A percentile compares a stretch with the other conserved stretches of the same genome.
Conservation (phyloP, 2,888 invertebrate genomes). For the Stratiomys singularior region DNA sequence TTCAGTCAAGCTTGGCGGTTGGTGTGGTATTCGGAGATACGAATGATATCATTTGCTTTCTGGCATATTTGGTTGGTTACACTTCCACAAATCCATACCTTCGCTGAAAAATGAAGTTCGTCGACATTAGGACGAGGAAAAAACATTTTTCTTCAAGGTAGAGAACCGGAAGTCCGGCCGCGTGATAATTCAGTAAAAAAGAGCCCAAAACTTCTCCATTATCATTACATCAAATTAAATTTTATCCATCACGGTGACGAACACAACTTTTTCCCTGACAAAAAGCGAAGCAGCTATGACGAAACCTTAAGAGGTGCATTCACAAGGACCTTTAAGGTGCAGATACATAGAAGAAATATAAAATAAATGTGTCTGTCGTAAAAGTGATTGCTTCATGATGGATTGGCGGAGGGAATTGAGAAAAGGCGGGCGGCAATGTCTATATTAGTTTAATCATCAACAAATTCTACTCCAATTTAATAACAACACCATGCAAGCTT, state of each 20-base stretch:
- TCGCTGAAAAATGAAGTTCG: neutral
- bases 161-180: neutral
- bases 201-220: slow-evolving; percentile 13
- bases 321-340: no score
- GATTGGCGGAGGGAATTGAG: no score
- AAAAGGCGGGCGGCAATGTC: no score
- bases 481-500: no score
- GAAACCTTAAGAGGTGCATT: no score
- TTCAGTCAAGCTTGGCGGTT: slow-evolving; percentile 13
- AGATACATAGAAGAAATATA: no score
- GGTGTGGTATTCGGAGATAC: neutral
- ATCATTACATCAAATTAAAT: slow-evolving; percentile 32
- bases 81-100: neutral
- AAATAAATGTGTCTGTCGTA: no score
- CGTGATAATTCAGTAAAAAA: neutral
- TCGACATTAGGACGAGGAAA: neutral
- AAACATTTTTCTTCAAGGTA: neutral
- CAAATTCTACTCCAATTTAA: no score
- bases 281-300: no score
- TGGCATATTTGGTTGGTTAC: neutral
- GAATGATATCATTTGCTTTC: slow-evolving; percentile 12
- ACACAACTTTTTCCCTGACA: no score
- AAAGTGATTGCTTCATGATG: no score
- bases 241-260: neutral
- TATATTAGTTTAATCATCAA: no score